Base-by-base conservation (phyloP, 2,797 vertebrate genomes). In the Gobio occitaniae region DNA sequence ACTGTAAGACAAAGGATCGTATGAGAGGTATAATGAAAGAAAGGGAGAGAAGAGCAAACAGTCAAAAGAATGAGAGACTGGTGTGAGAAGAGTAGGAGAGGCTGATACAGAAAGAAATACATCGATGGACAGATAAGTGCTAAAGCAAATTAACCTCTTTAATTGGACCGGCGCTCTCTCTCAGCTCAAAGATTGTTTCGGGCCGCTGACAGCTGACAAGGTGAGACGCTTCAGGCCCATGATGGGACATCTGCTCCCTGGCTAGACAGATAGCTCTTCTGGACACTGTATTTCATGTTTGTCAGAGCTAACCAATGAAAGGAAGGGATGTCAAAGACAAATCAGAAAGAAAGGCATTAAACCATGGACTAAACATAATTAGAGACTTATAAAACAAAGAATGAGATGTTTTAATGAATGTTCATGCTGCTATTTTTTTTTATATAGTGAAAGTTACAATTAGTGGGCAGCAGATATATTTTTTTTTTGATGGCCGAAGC, bases 171-270 rank as follows among this genome's bases (percentile, higher is more conserved):
- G 91, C 87, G 89, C 91, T 89, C 91, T 94, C 92, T 93, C 93
- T 93, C 91, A 92, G 92, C 92, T 90, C 86, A 90, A 91, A 90
- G 92, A 91, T 93, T 91, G 91, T 93, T 92, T 93, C 92, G 92
- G 93, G 93, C 91, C 90, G 91, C 92, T 94, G 94, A 95, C 94
- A 94, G 94, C 94, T 93, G 94, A 95, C 92, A 92, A 93, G 95
- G 95, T 61, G 92, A 92, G 90, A 93, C 92, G 93, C 93, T 92
- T 92, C 92, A 84, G 71, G 54, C 41, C 65, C 50, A n/a, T 47
- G 82, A 84, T 59, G 83, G 75, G 65, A 84, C 83, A 84, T 84
- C 83, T 84, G 83, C 83, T 78, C 75, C 50, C 66, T 59, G 66
- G 66, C 83, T 84, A 78, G 75, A 78, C 75, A 70, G 71, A 29